Base-by-base conservation (phyloP, 2,113 vertebrate species). In the Neotoma lepida region DNA sequence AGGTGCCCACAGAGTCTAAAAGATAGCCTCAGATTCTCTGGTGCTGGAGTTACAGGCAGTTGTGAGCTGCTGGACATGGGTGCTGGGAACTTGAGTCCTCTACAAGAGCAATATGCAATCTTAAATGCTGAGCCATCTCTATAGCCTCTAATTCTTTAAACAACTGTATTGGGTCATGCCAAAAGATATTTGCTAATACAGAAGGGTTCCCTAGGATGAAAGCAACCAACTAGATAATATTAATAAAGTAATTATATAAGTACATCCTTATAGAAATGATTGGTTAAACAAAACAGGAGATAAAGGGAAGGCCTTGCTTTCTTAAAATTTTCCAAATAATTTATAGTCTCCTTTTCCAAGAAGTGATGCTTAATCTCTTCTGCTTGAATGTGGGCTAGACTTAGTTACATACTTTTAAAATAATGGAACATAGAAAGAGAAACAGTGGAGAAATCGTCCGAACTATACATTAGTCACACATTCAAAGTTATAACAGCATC, bases 161-260 rank as follows among this genome's bases (percentile, higher is more conserved):
- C 24, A 63, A 85, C 8, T 61, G 6, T 39, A 58, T 30, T 93
- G 24, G 2, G 0, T 1, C 4, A 15, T 44, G 18, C 35, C 35
- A 61, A 84, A 92, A 44, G 6, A 66, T 18, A 89, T 33, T 41
- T 44, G 2, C 20, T 46, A 94, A 86, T 28, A 4, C n/a, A 71
- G 74, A 89, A 35, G 6, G 63, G n/a, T 41, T 15, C 63, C 30
- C 35, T 39, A 51, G 54, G 30, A 14, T 81, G 54, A 87, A 89
- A 93, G 13, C 33, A 89, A 49, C 28, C 89, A 86, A 91, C 84
- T 76, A 76, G 94, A 81, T 63, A 94, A 54, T 6, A 86, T 22
- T 86, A 76, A 30, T 66, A 41, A 89, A 63, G 30, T 20, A 30
- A 58, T 35, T 61, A 54, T 20, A 8, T 20, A 49, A 74, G 30